phyloP scores from a whole-genome alignment of 2,888 invertebrate species.

The Crossocerus cetratus region DNA sequence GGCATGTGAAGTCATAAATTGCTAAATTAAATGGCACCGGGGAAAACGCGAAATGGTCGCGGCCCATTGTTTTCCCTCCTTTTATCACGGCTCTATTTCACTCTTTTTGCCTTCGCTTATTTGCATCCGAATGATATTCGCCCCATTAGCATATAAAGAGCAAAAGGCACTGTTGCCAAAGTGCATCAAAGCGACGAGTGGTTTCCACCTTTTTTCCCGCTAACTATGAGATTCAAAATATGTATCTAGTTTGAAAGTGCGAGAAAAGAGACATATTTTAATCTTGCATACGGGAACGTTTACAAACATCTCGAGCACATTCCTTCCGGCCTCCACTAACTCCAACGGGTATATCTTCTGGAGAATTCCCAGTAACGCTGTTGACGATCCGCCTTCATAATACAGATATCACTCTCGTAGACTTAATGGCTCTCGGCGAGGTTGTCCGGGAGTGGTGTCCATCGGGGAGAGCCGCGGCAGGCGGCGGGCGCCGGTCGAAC shows the following conservation, averaged over 20 bases:
- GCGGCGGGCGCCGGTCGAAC: no score
- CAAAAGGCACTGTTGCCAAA: constrained; percentile 16
- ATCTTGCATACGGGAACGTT: no score
- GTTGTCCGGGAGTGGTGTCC: no score
- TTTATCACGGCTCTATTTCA: constrained; percentile 1
- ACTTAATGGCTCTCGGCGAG: no score
- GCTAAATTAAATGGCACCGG: constrained; percentile 44
- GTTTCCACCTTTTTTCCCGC: neutral
- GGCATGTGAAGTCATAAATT: constrained; percentile 47
- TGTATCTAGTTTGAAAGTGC: no score
- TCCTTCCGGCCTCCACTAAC: no score
- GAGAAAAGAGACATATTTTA: no score
- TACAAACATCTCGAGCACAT: no score
- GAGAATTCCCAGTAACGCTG: neutral
- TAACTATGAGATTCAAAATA: no score
- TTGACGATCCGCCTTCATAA: neutral
- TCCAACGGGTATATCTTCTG: no score
- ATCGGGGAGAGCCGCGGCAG: no score
- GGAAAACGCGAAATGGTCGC: constrained; percentile 29
- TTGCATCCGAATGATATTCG: constrained; percentile 28
- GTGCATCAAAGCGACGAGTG: constrained; percentile 5
- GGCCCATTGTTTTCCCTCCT: constrained; percentile 10
- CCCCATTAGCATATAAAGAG: constrained; percentile 26
- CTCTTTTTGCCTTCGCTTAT: constrained; percentile 20
- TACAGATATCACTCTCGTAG: neutral